Base-by-base conservation (phyloP, 2,888 invertebrate species). In the Acholoe squamosa region DNA sequence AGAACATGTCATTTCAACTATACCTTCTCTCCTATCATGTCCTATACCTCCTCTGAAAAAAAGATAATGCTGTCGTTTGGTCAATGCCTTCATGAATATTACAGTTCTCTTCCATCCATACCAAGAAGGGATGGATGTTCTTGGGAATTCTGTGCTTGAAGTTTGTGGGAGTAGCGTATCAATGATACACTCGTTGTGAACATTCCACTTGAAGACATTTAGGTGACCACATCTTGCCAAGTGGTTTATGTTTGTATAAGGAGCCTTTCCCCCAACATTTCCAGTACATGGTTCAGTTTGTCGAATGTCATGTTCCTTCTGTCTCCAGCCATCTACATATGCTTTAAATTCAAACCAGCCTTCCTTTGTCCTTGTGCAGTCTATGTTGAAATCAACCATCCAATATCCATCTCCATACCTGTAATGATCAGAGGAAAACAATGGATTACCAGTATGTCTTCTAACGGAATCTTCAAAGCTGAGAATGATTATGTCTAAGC, bases 291-390 rank as follows among this genome's bases (percentile, higher is more conserved):
- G 5, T 19, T 19, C 33, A n/a, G 14, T 80, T 14, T 28, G 25
- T 14, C 25, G 0, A 19, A 80, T 54, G 34, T 90, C 61, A 7
- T n/a, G 14, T 56, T 84, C 90, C 80, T 33, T 54, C 71, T 19
- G 3, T 1, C 31, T 25, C 56, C 56, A 56, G 5, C 67, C 89
- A 54, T 52, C 71, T 0, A 84, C 43, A 54, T 77, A 91, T 14
- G 84, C 95, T 93, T 96, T 96, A 28, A 96, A 90, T 91, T 96
- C 96, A 91, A 96, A 96, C 95, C 95, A 96, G 61, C 96, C 95
- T 16, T 94, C 92, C 52, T 95, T 93, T 0, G 95, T 93, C 90
- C 94, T 92, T 5, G 93, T 92, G 92, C 96, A 96, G 92, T 96
- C 95, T 95, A 96, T 95, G 52, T 94, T 93, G 51, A 96, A 89